phyloP scores from a whole-genome alignment of 2,797 vertebrate species.

The Cetoscarus ocellatus region DNA sequence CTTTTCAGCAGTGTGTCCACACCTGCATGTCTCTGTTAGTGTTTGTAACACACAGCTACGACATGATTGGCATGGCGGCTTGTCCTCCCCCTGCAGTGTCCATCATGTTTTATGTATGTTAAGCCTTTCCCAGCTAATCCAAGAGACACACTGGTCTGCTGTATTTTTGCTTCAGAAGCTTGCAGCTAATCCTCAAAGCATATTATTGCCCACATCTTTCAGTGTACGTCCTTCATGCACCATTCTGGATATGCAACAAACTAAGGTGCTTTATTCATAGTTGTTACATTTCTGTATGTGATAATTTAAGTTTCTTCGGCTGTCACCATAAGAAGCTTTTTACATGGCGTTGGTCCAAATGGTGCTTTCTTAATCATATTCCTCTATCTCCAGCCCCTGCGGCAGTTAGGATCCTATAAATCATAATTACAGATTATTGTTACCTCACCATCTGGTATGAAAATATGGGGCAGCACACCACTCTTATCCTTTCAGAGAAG shows the following conservation, averaged over 20 bases:
- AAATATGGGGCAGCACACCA: not conserved
- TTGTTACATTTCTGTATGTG: not conserved
- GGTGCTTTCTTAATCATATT: not conserved
- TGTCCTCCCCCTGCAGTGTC: conserved; percentile 50
- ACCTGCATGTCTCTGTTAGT: conserved; percentile 8
- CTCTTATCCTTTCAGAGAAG: not conserved
- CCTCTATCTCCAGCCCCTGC: not conserved
- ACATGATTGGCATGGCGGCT: conserved; percentile 44
- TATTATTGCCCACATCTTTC: conserved; percentile 27
- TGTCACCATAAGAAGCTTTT: not conserved
- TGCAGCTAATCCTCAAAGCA: conserved; percentile 57
- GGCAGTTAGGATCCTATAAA: not conserved
- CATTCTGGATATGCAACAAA: conserved; percentile 2
- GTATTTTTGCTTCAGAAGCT: conserved; percentile 49
- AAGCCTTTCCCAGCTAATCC: conserved; percentile 69
- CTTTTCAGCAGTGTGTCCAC: conserved; percentile 18
- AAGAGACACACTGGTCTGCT: conserved; percentile 40
- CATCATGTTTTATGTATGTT: conserved; percentile 78
- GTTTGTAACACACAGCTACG: conserved; percentile 35
- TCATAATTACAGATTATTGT: not conserved
- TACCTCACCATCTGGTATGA: not conserved
- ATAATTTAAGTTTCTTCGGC: not conserved
- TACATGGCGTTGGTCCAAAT: not conserved
- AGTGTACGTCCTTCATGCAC: not conserved
- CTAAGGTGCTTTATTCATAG: not conserved